Percentiles rank a stretch among this genome's conserved stretches.
phyloP scores from a whole-genome alignment of 2,113 vertebrate genomes.

The Microtus pennsylvanicus region DNA sequence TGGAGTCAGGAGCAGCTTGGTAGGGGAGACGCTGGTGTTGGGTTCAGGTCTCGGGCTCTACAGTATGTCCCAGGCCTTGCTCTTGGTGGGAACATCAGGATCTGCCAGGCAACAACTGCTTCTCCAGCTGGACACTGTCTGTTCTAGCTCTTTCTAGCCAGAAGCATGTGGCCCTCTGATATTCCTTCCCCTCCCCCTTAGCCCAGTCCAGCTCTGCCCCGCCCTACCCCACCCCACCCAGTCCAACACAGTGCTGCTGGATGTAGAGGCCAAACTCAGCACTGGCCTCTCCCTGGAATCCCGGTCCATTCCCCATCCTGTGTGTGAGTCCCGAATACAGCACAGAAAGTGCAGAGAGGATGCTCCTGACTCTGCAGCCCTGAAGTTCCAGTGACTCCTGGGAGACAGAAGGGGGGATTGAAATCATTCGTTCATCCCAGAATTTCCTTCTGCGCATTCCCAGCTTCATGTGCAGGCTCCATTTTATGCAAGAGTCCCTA shows the following conservation, averaged over 20 bases:
- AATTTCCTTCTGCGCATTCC: background rate
- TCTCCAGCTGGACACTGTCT: background rate
- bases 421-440: background rate
- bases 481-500: background rate
- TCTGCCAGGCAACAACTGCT: conserved; percentile 24
- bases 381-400: background rate
- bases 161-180: background rate
- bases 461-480: background rate
- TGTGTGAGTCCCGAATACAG: background rate
- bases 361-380: background rate
- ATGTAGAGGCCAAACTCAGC: accelerated
- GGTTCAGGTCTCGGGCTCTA: conserved; percentile 10
- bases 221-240: background rate
- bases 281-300: background rate
- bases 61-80: background rate
- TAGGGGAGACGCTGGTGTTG: background rate
- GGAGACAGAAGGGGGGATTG: background rate
- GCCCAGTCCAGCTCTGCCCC: background rate
- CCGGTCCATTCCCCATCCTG: accelerated
- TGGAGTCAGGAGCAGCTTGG: conserved; percentile 31
- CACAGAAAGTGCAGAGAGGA: background rate
- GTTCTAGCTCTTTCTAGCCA: background rate
- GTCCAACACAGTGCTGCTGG: accelerated
- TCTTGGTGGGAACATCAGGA: conserved; percentile 48
- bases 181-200: background rate